Evolutionary conservation across 2,888 invertebrate species (phyloP).

Genomic region (Antheraea yamamai): DNA sequence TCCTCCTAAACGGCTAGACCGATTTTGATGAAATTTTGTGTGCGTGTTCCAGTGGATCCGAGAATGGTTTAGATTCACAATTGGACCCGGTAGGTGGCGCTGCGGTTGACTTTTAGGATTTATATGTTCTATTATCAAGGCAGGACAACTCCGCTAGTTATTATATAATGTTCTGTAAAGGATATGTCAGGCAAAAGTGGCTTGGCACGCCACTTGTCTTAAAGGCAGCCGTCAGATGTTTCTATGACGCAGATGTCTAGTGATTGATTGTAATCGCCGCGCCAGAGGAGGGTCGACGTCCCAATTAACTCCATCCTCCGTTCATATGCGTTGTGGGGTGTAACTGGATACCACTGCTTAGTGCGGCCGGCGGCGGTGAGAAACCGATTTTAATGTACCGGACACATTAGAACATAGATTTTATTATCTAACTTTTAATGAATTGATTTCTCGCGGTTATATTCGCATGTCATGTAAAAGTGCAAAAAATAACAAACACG

Average conservation of each 20-base stretch:
- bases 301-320: conserved; percentile 3
- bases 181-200: too few species aligned
- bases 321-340: conserved; percentile 1
- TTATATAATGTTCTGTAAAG: too few species aligned
- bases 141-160: too few species aligned
- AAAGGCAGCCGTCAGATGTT: not conserved
- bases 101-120: too few species aligned
- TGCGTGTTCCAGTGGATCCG: too few species aligned
- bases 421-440: not conserved
- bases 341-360: conserved; percentile 4
- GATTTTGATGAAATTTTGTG: too few species aligned
- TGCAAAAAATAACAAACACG: too few species aligned
- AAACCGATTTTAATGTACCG: not conserved
- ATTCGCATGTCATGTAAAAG: not conserved
- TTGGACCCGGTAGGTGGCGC: too few species aligned
- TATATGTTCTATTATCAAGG: too few species aligned
- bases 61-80: too few species aligned
- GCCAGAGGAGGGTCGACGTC: not conserved
- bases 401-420: not conserved
- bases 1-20: too few species aligned
- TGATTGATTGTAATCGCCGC: not conserved
- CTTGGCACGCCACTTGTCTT: too few species aligned
- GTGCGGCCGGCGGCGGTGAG: not conserved
- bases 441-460: not conserved
- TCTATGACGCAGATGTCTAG: not conserved